These are phyloP conservation scores for Mamestra configurata DNA, from an alignment of 1,140 invertebrate species.

Conservation along the genomic window DNA sequence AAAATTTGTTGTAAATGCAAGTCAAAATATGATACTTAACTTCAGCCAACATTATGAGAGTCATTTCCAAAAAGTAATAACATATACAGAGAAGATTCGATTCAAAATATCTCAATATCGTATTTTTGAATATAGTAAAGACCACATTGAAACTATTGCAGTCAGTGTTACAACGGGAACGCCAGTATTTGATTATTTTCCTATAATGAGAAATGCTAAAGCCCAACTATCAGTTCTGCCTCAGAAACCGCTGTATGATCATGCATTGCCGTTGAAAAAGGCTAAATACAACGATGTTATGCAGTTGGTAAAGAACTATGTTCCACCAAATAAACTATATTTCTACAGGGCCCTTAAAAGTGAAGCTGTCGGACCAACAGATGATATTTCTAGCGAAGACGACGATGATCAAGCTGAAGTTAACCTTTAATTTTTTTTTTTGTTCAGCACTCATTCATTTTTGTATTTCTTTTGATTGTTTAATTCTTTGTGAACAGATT, in stretches of 20 bases:
- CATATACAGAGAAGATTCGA: slow-evolving; percentile 14
- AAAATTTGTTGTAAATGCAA: too few relatives aligned
- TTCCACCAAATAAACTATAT: slow-evolving; percentile 34
- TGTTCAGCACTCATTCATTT: too few relatives aligned
- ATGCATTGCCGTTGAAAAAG: slow-evolving; percentile 26
- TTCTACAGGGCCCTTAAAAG: slow-evolving; percentile 37
- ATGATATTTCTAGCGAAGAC: slow-evolving; percentile 29
- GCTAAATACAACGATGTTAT: slow-evolving; percentile 22
- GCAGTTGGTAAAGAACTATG: slow-evolving; percentile 31
- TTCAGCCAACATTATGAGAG: too few relatives aligned
- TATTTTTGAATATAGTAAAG: slow-evolving; percentile 16
- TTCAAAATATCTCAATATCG: slow-evolving; percentile 12
- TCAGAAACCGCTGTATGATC: slow-evolving; percentile 33
- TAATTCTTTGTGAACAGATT: too few relatives aligned
- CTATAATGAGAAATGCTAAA: slow-evolving; percentile 9
- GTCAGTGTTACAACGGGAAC: slow-evolving; percentile 17
- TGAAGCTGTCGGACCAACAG: slow-evolving; percentile 22
- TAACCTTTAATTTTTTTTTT: slow-evolving; percentile 16
- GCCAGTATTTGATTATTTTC: slow-evolving; percentile 27
- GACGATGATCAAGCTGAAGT: slow-evolving; percentile 33
- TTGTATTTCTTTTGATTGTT: too few relatives aligned
- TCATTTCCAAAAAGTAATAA: slow-evolving; percentile 9
- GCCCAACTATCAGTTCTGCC: slow-evolving; percentile 13
- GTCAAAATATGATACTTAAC: too few relatives aligned
- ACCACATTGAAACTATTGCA: slow-evolving; percentile 21